phyloP scores from a whole-genome alignment of 2,888 invertebrate species.

The Drosophila koepferae region DNA sequence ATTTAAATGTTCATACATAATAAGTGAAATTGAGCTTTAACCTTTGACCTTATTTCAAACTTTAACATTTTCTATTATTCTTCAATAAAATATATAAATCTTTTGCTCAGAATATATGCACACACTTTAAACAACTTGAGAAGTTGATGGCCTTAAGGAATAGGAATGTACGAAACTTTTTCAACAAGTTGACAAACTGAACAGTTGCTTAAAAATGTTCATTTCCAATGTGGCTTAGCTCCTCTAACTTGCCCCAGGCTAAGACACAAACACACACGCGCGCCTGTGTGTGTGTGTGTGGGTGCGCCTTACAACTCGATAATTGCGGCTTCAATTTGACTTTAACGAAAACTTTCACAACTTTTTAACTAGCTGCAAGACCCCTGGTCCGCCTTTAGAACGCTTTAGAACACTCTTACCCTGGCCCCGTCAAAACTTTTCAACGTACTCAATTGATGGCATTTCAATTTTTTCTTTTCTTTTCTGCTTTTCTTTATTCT shows the following conservation, averaged over 20 bases:
- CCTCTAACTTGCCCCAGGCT: constrained; percentile 37
- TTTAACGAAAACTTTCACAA: constrained; percentile 73
- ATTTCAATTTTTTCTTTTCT: constrained; percentile 11
- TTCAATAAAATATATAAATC: constrained; percentile 1
- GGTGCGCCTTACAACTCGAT: constrained; percentile 74
- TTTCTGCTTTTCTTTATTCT: constrained; percentile 19
- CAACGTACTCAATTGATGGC: constrained; percentile 58
- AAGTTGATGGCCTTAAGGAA: constrained; percentile 19
- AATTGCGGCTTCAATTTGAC: constrained; percentile 80
- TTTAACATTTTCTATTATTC: background rate
- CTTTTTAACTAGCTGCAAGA: constrained; percentile 70
- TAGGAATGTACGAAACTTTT: constrained; percentile 19
- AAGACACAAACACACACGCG: constrained; percentile 1
- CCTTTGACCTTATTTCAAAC: background rate
- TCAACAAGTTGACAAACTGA: constrained; percentile 66
- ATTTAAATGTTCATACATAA: background rate
- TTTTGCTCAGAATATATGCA: background rate
- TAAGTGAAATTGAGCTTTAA: background rate
- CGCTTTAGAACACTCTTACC: background rate
- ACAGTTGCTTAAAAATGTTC: constrained; percentile 48
- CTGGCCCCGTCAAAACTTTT: constrained; percentile 44
- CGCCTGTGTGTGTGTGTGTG: constrained; percentile 12
- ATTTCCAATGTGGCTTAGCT: constrained; percentile 47
- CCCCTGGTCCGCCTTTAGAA: background rate
- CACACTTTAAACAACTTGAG: constrained; percentile 15